Evolutionary conservation across 2,888 invertebrate species (phyloP), one percentile per base, ranked within the genome.

Genomic region (Campopleginae sp.): DNA sequence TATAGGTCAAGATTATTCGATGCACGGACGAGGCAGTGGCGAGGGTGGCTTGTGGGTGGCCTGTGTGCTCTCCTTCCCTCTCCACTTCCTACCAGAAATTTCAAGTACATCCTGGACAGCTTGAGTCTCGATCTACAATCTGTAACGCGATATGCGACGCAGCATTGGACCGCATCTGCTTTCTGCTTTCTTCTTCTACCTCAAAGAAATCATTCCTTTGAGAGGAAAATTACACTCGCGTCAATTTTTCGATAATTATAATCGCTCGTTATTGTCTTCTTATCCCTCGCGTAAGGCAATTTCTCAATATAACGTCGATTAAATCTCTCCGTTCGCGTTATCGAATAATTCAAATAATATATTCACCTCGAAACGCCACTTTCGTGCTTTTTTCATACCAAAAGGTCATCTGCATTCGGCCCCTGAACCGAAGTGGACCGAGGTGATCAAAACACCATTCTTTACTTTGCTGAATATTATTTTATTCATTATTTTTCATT

Each of bases 1-100:
- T 85, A 80, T 85, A 80, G 85, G 85, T 85, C 85, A 85, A 85
- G 82, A 85, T 85, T 82, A 80, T 82, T 71, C 77, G 82, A 85
- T 82, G 85, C 79, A 82, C 33, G 19, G 65, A 17, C 68, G 70
- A 33, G 63, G 68, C 23, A 44, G 33, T 8, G 19, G n/a, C 19
- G 27, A n/a, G 58, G 63, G 61, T 1, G 42, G 71, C 8, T 7
- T 19, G 61, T 77, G 76, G 78, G 54, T 54, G 76, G 54, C 14
- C 54, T 27, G 61, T n/a, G 33, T 65, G 66, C 44, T 44, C 19
- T 38, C 42, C 44, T n/a, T 27, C 51, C 51, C 51, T 42, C 74
- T 33, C 74, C 48, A 14, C 19, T 65, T 70, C 51, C 33, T 38
- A 44, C 33, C 51, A 42, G 74, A 80, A 82, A 80, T 85, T 82